Evolutionary conservation across 2,113 vertebrate species (phyloP).

Genomic region (Protobothrops mucrosquamatus): DNA sequence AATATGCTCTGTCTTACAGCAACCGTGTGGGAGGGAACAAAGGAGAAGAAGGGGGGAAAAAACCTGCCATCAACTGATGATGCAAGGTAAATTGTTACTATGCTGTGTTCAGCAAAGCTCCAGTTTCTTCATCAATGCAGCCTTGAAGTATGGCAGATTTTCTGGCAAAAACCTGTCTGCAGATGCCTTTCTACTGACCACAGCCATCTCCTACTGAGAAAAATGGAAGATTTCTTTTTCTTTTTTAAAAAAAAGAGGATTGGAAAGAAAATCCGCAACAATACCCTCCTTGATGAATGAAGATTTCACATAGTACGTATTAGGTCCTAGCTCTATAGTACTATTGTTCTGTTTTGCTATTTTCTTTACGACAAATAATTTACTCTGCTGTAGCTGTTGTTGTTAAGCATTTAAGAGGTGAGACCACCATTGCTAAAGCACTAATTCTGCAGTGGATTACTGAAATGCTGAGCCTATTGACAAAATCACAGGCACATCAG

Average conservation of each 20-base stretch:
- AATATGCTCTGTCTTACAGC: constrained; percentile 85
- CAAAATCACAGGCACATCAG: constrained; percentile 67
- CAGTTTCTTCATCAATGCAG: constrained; percentile 70
- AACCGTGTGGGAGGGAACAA: constrained; percentile 80
- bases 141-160: constrained; percentile 66
- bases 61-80: constrained; percentile 76
- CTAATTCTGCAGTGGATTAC: constrained; percentile 56
- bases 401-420: constrained; percentile 39
- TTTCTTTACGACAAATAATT: constrained; percentile 48
- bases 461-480: constrained; percentile 70
- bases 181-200: constrained; percentile 21
- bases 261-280: constrained; percentile 56
- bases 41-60: constrained; percentile 52
- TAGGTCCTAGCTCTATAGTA: constrained; percentile 56
- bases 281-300: constrained; percentile 68
- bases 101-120: constrained; percentile 73
- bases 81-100: constrained; percentile 77
- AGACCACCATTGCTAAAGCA: constrained; percentile 50
- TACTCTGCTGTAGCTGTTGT: constrained; percentile 34
- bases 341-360: constrained; percentile 59
- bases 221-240: constrained; percentile 68
- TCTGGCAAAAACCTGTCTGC: constrained; percentile 64
- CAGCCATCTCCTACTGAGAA: constrained; percentile 66
- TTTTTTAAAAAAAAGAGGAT: constrained; percentile 70
- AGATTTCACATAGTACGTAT: constrained; percentile 70